A percentile compares a stretch with the other conserved stretches of the same genome.
phyloP scores from a whole-genome alignment of 92 coral and sea anemone species.

The Galaxea fascicularis region DNA sequence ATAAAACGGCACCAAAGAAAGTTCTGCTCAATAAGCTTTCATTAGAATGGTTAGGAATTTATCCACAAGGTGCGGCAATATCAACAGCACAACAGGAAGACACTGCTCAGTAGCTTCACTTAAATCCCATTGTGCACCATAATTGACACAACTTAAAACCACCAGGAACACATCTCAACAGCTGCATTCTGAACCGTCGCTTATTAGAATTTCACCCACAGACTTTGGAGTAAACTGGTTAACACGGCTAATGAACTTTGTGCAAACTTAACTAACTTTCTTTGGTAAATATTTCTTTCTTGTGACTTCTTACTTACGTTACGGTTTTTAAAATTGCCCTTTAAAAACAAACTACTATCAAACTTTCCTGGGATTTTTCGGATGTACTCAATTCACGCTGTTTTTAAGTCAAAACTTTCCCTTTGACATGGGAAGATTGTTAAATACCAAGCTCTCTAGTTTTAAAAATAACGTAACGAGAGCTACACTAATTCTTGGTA shows the following conservation, averaged over 20 bases:
- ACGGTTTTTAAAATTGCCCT: neutral
- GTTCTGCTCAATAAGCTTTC: too few relatives aligned
- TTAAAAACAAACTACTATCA: neutral
- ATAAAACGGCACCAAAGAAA: too few relatives aligned
- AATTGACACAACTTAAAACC: neutral
- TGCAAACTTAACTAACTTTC: slow-evolving; percentile 12
- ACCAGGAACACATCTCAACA: neutral
- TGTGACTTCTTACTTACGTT: neutral
- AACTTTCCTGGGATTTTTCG: neutral
- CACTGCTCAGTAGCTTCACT: too few relatives aligned
- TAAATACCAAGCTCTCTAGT: slow-evolving; percentile 20
- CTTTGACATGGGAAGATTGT: neutral
- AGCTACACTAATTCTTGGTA: slow-evolving; percentile 8
- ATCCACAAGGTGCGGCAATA: too few relatives aligned
- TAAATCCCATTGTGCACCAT: neutral
- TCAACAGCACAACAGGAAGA: too few relatives aligned
- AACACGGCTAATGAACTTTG: neutral
- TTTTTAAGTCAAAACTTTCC: neutral
- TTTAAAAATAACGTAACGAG: neutral
- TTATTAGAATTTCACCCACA: neutral
- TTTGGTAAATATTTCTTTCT: neutral
- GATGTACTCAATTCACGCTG: neutral
- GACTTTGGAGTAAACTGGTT: neutral
- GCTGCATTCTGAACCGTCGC: neutral
- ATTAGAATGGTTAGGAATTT: too few relatives aligned